These are phyloP conservation scores for Chloroclysta siterata DNA, from an alignment of 2,888 invertebrate genomes.

Conservation along the genomic window DNA sequence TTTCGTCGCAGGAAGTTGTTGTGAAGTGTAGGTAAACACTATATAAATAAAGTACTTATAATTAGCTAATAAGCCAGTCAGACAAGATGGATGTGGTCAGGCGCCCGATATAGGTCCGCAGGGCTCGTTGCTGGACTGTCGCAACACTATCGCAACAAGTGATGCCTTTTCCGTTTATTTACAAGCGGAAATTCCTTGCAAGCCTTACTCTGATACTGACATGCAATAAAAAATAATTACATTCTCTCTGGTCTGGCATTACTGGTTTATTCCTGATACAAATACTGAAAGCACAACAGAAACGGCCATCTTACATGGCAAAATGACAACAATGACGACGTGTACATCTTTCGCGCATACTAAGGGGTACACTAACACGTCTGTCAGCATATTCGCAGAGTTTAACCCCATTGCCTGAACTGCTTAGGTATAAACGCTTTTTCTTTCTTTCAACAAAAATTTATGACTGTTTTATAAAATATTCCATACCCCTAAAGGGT, in stretches of 20 bases:
- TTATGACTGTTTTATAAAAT: no score
- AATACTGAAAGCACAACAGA: background rate
- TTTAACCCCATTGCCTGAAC: no score
- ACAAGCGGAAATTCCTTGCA: conserved; percentile 37
- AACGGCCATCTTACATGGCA: no score
- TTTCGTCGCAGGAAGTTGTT: no score
- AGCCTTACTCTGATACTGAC: conserved; percentile 19
- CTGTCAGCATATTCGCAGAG: no score
- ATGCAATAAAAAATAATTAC: conserved; percentile 24
- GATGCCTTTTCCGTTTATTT: conserved; percentile 37
- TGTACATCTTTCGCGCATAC: no score
- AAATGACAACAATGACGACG: no score
- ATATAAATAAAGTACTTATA: conserved; percentile 19
- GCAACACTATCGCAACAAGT: conserved; percentile 31
- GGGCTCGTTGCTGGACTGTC: conserved; percentile 18
- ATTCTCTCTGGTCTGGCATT: background rate
- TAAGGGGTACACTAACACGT: no score
- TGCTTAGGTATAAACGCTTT: no score
- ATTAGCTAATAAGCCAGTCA: conserved; percentile 31
- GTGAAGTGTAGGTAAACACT: background rate
- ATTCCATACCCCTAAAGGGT: no score
- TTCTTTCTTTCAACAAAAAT: no score
- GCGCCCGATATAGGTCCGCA: conserved; percentile 33
- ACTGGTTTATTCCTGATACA: background rate
- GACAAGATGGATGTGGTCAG: conserved; percentile 19